These are phyloP conservation scores for Montipora sp. DNA, from an alignment of 64 coral and sea anemone species.

Conservation along the genomic window DNA sequence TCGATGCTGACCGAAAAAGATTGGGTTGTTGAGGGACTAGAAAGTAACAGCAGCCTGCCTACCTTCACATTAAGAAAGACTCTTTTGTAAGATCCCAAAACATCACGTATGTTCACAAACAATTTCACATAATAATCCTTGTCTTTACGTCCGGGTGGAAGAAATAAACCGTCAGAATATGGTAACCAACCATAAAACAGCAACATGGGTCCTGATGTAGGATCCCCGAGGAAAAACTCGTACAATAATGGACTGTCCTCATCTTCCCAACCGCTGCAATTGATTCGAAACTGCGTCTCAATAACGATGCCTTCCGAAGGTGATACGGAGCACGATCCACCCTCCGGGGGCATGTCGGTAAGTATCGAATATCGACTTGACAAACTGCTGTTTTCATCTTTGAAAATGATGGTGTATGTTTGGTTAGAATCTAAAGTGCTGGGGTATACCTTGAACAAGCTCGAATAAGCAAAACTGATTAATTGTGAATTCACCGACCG, in stretches of 20 bases:
- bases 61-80: slow-evolving; percentile 47
- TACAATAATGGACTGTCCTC: slow-evolving; percentile 70
- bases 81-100: slow-evolving; percentile 27
- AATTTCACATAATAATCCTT: slow-evolving; percentile 16
- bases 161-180: slow-evolving; percentile 23
- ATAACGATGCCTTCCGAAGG: slow-evolving; percentile 28
- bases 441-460: slow-evolving; percentile 23
- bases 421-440: slow-evolving; percentile 14
- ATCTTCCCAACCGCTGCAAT: slow-evolving; percentile 54
- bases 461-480: slow-evolving; percentile 5
- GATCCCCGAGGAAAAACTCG: slow-evolving; percentile 44
- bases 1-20: no score
- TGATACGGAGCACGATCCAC: slow-evolving; percentile 48
- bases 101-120: slow-evolving; percentile 57
- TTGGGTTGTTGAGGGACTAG: no score
- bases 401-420: slow-evolving; percentile 32
- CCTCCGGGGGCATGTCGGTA: slow-evolving; percentile 41
- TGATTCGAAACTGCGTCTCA: slow-evolving; percentile 56
- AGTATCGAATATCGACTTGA: slow-evolving; percentile 1
- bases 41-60: neutral
- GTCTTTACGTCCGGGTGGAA: slow-evolving; percentile 9
- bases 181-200: slow-evolving; percentile 38
- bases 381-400: neutral
- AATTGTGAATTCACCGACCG: neutral
- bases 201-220: slow-evolving; percentile 6